Percentiles rank a stretch among this genome's conserved stretches.
Conservation (phyloP, 2,113 vertebrate genomes). For the Gobiocypris rarus region DNA sequence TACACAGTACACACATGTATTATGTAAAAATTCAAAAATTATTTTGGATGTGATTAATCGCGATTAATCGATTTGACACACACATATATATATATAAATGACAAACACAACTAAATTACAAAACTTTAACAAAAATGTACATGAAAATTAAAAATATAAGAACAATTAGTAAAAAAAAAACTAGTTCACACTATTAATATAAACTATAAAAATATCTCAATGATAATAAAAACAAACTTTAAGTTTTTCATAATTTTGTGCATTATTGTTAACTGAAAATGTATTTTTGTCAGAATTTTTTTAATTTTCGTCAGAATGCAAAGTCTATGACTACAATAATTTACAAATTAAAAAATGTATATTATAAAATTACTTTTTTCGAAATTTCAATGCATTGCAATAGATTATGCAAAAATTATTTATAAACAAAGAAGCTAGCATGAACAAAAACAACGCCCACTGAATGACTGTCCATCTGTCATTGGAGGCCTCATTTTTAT, state of each 20-base stretch:
- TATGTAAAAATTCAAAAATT: no score
- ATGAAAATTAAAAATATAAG: no score
- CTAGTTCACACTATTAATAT: neutral
- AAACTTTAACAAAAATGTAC: neutral
- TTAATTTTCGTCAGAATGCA: no score
- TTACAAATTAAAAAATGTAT: neutral
- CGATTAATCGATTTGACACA: no score
- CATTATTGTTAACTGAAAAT: neutral
- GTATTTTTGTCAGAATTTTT: no score
- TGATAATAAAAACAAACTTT: neutral
- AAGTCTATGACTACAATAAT: neutral
- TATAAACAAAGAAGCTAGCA: neutral
- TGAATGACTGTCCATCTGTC: no score
- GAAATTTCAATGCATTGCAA: no score
- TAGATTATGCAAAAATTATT: neutral
- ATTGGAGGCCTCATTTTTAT: neutral
- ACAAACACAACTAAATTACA: neutral
- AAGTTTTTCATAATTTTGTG: neutral
- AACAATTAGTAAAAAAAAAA: no score
- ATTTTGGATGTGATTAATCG: no score
- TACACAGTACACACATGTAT: no score
- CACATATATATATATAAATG: neutral
- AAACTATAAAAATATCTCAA: neutral
- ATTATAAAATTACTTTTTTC: no score
- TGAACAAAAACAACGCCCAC: neutral